Base-by-base conservation (phyloP, 2,113 vertebrate species). In the Sceloporus undulatus region DNA sequence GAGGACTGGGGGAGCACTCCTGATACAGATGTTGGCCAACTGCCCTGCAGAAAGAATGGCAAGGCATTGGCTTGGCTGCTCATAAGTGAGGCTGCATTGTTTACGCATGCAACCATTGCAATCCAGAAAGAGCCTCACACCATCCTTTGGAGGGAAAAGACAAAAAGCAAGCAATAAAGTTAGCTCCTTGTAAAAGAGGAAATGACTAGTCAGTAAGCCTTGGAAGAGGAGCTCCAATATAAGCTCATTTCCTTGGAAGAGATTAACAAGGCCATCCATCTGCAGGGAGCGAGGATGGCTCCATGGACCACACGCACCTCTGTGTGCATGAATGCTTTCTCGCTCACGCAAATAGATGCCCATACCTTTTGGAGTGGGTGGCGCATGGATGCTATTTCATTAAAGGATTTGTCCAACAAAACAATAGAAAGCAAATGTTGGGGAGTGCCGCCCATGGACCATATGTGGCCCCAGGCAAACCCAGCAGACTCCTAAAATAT, bases 11-110 rank as follows among this genome's bases (percentile, higher is more conserved):
- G 70, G 38, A 27, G 54, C 14, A 6, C 40, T 62, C 54, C 42
- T 8, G 77, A 85, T 10, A 4, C 86, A 13, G 85, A 21, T 9
- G 94, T 89, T 66, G 71, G 52, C 89, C 91, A 2, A 88, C n/a
- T 86, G 14, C 27, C 19, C 21, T 27, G 6, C 66, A 68, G 66
- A 16, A 27, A 27, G 77, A 3, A 9, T 9, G 75, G 19, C 21
- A 27, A 13, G 9, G 21, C 14, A 27, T 48, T 8, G 42, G 40
- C 21, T 56, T 79, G 78, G 78, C 27, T 80, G 79, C 29, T 16
- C 1, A 25, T 40, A 52, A 8, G 34, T 76, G 27, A 27, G 77
- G 2, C n/a, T 5, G 5, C 21, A 8, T 54, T 74, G n/a, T 21
- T 9, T 2, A 5, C n/a, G 16, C 5, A 34, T 9, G 11, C n/a